Conservation (phyloP, 2,113 vertebrate genomes). For the Limnothrissa miodon region DNA sequence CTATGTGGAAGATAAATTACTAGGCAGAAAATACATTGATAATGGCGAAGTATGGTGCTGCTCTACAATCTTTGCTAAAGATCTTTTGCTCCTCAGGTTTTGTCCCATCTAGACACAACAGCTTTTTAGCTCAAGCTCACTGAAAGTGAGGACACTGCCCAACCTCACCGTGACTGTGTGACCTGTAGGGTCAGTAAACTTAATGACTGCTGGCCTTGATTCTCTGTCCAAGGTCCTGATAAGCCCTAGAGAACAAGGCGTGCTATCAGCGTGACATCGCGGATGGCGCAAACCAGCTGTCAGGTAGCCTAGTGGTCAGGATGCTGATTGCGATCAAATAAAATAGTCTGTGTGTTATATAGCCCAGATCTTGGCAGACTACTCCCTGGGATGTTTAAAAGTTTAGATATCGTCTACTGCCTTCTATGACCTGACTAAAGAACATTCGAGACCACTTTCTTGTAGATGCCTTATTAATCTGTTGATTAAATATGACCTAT, state of each 20-base stretch:
- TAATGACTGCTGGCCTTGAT: slow-evolving; percentile 35
- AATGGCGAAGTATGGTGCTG: too few relatives aligned
- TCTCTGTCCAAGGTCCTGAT: slow-evolving; percentile 71
- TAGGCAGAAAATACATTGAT: too few relatives aligned
- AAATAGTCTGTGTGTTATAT: too few relatives aligned
- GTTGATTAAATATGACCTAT: background rate
- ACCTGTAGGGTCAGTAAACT: background rate
- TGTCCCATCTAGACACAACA: background rate
- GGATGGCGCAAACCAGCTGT: too few relatives aligned
- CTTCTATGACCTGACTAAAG: background rate
- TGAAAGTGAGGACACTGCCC: background rate
- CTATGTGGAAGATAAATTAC: too few relatives aligned
- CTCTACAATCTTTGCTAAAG: too few relatives aligned
- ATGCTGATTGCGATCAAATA: too few relatives aligned
- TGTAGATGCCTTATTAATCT: background rate
- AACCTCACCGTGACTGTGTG: background rate
- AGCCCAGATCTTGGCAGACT: background rate
- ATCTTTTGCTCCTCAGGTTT: too few relatives aligned
- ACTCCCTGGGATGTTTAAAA: background rate
- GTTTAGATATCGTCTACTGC: background rate
- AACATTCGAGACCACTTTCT: background rate
- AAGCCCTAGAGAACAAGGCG: slow-evolving; percentile 15
- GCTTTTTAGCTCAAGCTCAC: background rate
- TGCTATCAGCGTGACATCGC: background rate
- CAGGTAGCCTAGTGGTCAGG: too few relatives aligned